These are phyloP conservation scores for Drosophila phalerata DNA, from an alignment of 2,888 invertebrate species.

Conservation along the genomic window DNA sequence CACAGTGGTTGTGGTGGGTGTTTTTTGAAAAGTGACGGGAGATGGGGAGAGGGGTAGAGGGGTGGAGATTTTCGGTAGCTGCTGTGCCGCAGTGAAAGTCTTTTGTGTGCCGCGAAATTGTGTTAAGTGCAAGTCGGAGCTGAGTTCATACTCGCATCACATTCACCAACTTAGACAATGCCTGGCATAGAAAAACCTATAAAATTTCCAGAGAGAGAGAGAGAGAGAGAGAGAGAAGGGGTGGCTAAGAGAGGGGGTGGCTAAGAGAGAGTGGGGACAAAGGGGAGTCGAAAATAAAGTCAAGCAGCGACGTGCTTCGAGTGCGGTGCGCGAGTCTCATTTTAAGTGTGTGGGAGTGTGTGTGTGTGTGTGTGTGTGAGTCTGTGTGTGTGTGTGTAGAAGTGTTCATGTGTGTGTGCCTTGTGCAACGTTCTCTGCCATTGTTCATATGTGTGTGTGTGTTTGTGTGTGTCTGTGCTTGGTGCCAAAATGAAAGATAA, in stretches of 20 bases:
- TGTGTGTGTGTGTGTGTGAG: slow-evolving; percentile 12
- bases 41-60: neutral
- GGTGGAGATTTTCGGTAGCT: slow-evolving; percentile 19
- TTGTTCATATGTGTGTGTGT: slow-evolving; percentile 23
- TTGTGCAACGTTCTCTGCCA: slow-evolving; percentile 36
- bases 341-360: slow-evolving; percentile 17
- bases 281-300: slow-evolving; percentile 74
- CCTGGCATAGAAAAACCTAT: slow-evolving; percentile 70
- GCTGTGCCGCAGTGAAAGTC: slow-evolving; percentile 74
- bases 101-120: slow-evolving; percentile 77
- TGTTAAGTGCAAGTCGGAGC: slow-evolving; percentile 81
- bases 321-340: slow-evolving; percentile 54
- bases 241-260: neutral
- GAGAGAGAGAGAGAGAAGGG: slow-evolving; percentile 2
- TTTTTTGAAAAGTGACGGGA: too few relatives aligned
- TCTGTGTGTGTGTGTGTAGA: slow-evolving; percentile 16
- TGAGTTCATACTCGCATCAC: slow-evolving; percentile 33
- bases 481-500: slow-evolving; percentile 75
- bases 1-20: too few relatives aligned
- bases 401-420: neutral
- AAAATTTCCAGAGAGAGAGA: slow-evolving; percentile 37
- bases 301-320: slow-evolving; percentile 78
- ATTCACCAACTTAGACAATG: slow-evolving; percentile 63
- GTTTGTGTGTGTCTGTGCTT: slow-evolving; percentile 28
- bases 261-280: neutral